These are phyloP conservation scores for Cyrtonyx montezumae DNA, from an alignment of 2,113 vertebrate genomes.

Conservation along the genomic window DNA sequence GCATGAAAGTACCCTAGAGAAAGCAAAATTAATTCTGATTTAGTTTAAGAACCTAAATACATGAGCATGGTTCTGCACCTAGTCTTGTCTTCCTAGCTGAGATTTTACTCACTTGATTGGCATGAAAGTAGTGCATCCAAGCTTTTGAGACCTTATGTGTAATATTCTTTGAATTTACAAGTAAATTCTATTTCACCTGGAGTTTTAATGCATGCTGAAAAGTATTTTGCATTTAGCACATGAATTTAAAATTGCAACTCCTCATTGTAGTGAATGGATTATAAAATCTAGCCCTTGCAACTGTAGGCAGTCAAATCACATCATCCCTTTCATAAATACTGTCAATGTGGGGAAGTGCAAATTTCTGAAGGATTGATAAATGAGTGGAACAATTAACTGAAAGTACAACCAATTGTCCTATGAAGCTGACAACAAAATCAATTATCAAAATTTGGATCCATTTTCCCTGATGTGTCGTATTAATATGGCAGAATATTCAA, in stretches of 20 bases:
- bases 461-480: neutral
- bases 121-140: accelerated
- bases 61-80: neutral
- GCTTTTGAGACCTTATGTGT: neutral
- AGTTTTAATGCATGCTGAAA: neutral
- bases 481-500: neutral
- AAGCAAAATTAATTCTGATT: neutral
- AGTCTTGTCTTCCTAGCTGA: neutral
- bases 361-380: neutral
- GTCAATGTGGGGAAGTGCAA: neutral
- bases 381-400: neutral
- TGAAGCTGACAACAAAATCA: neutral
- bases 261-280: neutral
- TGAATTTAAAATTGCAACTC: neutral
- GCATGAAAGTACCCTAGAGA: neutral
- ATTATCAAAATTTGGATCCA: neutral
- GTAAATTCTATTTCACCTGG: neutral
- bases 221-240: neutral
- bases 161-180: neutral
- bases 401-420: neutral
- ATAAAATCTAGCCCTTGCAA: neutral
- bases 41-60: neutral
- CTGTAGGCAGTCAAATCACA: neutral
- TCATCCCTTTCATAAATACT: neutral
- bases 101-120: neutral